Base-by-base conservation (phyloP, 2,888 invertebrate species). In the Hanleya hanleyi region DNA sequence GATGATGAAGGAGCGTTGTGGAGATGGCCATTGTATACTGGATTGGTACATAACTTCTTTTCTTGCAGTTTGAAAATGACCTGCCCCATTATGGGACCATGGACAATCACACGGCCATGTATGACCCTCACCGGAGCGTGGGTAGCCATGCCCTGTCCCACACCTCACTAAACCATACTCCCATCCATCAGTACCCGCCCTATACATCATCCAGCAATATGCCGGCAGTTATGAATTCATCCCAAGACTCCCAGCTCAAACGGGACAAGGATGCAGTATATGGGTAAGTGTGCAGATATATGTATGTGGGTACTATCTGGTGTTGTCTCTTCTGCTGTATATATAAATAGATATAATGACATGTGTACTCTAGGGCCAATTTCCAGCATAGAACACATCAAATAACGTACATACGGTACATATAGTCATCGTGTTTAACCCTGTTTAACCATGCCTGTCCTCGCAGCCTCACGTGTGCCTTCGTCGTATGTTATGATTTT, bases 181-280 rank as follows among this genome's bases (percentile, higher is more conserved):
- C 81, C 49, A 82, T 85, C 69, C 85, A 85, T 67, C 83, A 84
- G 57, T 85, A 84, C 71, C 85, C 86, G n/a, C 82, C 85, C 0
- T 86, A 85, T 75, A 80, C 85, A 35, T 77, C 81, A 33, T 74
- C 79, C 26, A 81, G 82, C 61, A 77, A 57, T 57, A 74, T 77
- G 74, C 67, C 76, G 32, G 77, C 81, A 7, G 81, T 83, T n/a
- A 79, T 81, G 77, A 74, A 75, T 76, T 77, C 85, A 12, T 82
- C 87, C 69, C 87, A 86, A 73, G 87, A 87, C 77, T 83, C 83
- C 78, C 87, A 87, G 79, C 77, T 86, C 73, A 98, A 98, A 93
- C 93, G 98, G 91, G 98, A 98, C 93, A 98, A 97, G 93, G 97
- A 98, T 93, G 97, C 97, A 91, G 97, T 98, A 92, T 98, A 98